Evolutionary conservation across 2,797 vertebrate species (phyloP).

Genomic region (Fringilla coelebs): DNA sequence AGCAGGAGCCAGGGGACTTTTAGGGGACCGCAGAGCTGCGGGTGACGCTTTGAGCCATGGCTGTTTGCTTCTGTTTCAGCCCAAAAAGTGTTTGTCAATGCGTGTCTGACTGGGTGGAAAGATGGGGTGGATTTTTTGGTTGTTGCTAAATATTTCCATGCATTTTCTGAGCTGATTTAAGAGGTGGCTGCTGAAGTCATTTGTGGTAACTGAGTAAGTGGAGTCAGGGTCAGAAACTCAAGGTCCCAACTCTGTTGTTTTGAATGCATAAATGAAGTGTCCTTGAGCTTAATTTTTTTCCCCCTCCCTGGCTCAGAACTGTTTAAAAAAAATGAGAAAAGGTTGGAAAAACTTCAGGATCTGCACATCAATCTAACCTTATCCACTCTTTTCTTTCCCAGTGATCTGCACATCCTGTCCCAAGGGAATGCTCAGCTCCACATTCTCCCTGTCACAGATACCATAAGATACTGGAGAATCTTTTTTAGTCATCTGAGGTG

Average conservation of each 20-base stretch:
- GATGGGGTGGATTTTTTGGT: not conserved
- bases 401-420: not conserved
- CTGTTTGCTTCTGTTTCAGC: not conserved
- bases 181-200: not conserved
- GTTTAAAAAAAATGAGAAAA: not conserved
- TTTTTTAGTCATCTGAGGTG: not conserved
- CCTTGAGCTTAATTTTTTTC: not conserved
- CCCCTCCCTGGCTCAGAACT: not conserved
- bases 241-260: not conserved
- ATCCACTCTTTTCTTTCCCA: not conserved
- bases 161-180: not conserved
- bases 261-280: not conserved
- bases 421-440: not conserved
- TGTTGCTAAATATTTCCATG: constrained; percentile 31
- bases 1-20: not conserved
- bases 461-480: not conserved
- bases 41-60: not conserved
- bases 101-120: constrained; percentile 4
- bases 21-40: not conserved
- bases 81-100: not conserved
- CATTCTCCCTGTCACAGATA: not conserved
- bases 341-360: not conserved
- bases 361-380: not conserved
- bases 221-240: not conserved
- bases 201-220: not conserved